phyloP scores from a whole-genome alignment of 2,797 vertebrate species.

The Eleutherodactylus coqui region DNA sequence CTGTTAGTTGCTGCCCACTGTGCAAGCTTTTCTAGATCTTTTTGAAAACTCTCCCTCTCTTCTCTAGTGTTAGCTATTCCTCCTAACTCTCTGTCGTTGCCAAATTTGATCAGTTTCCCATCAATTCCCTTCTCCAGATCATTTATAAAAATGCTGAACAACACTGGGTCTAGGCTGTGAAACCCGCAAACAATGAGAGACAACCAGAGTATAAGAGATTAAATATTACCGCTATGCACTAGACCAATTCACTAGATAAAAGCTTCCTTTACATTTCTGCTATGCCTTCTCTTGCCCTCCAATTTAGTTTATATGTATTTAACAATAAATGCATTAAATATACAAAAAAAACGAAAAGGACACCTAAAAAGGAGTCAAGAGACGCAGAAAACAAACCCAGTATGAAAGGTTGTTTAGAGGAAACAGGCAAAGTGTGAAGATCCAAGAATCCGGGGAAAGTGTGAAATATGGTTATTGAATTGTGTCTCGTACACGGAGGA shows the following conservation, averaged over 20 bases:
- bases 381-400: not conserved
- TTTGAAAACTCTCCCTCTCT: no score
- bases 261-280: not conserved
- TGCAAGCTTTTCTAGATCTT: no score
- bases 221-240: no score
- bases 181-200: no score
- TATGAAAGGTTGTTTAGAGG: not conserved
- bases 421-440: not conserved
- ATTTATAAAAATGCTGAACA: no score
- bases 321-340: not conserved
- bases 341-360: not conserved
- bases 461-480: slow-evolving; percentile 27
- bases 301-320: not conserved
- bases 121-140: no score
- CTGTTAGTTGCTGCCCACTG: no score
- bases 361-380: not conserved
- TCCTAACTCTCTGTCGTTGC: no score
- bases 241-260: not conserved
- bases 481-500: slow-evolving; percentile 1
- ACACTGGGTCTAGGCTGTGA: no score
- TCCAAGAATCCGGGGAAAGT: not conserved
- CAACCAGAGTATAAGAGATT: no score
- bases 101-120: no score
- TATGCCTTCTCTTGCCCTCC: not conserved
- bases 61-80: no score